Conservation (phyloP, 2,888 invertebrate species). For the Bruchidius siliquastri region DNA sequence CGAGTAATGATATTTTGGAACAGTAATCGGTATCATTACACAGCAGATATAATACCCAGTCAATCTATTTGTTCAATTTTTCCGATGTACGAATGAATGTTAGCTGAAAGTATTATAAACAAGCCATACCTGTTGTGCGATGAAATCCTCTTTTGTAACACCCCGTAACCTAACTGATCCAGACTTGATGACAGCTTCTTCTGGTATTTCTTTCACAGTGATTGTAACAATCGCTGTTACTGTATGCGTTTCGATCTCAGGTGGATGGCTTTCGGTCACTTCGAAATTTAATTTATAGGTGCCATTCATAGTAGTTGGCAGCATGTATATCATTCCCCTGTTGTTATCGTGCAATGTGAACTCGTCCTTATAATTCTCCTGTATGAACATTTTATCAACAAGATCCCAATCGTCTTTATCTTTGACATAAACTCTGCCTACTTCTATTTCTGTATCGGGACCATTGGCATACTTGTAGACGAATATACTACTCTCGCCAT, state of each 20-base stretch:
- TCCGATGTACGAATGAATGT: too few relatives aligned
- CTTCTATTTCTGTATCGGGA: conserved; percentile 71
- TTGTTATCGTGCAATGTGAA: conserved; percentile 66
- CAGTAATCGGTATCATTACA: too few relatives aligned
- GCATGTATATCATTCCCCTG: conserved; percentile 86
- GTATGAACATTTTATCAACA: conserved; percentile 77
- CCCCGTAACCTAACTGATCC: conserved; percentile 85
- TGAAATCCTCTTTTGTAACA: conserved; percentile 81
- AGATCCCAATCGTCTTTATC: conserved; percentile 98
- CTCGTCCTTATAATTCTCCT: conserved; percentile 54
- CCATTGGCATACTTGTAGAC: conserved; percentile 89
- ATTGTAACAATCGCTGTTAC: conserved; percentile 85
- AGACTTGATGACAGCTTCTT: conserved; percentile 87
- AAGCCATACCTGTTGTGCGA: conserved; percentile 41
- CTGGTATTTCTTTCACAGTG: conserved; percentile 79
- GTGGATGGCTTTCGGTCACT: conserved; percentile 64
- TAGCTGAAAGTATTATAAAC: too few relatives aligned
- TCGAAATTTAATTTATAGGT: conserved; percentile 70
- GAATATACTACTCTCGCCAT: conserved; percentile 85
- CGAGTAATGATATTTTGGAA: too few relatives aligned
- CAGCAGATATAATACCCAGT: too few relatives aligned
- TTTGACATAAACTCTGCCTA: conserved; percentile 89
- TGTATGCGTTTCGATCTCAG: conserved; percentile 57
- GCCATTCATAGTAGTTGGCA: conserved; percentile 68
- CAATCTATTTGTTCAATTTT: too few relatives aligned